Base-by-base conservation (phyloP, 1,140 invertebrate species). In the Penaeus chinensis region DNA sequence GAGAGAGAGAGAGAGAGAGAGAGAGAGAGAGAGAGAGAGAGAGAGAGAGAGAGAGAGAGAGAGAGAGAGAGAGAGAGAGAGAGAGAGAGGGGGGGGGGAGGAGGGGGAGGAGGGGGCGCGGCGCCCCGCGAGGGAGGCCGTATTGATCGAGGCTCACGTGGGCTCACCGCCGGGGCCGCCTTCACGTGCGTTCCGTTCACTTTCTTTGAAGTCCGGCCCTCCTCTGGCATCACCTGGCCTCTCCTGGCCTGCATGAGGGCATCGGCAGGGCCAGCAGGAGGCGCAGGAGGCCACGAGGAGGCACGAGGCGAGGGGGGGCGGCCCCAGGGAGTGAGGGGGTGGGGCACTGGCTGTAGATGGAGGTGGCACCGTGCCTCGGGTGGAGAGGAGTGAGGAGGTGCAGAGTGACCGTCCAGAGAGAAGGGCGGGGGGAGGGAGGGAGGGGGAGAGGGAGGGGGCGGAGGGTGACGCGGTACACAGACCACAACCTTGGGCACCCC, bases 141-240 rank as follows among this genome's bases (percentile, higher is more conserved):
- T 77, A 84, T 84, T 84, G 82, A 84, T 84, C 82, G 66, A 32
- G 82, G 22, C 82, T 84, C 82, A 84, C 82, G 82, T 84, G 82
- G 42, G 69, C 32, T 60, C 69, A 3, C 82, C 42, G 37, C 80
- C 42, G 32, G 66, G 82, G 66, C 82, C 66, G 42, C 54, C 71
- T 84, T 84, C 69, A 84, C 82, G 69, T 76, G 66, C 71, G 66
- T 54, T 84, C 76, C 82, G 82, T 76, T 71, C 82, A 76, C 66
- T 84, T 76, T 84, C 82, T 84, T 84, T 84, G 82, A 84, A 54
- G 47, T 84, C 37, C 66, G 82, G 54, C 61, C 42, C 18, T 18
- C 60, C 37, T n/a, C 11, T 76, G 54, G 54, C 54, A 54, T 54
- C 54, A 54, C 54, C 54, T 54, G 54, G 54, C 54, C 54, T 54